A percentile compares a stretch with the other conserved stretches of the same genome.
These are phyloP conservation scores for Lipophrys pholis DNA, from an alignment of 2,113 vertebrate species.

Conservation along the genomic window DNA sequence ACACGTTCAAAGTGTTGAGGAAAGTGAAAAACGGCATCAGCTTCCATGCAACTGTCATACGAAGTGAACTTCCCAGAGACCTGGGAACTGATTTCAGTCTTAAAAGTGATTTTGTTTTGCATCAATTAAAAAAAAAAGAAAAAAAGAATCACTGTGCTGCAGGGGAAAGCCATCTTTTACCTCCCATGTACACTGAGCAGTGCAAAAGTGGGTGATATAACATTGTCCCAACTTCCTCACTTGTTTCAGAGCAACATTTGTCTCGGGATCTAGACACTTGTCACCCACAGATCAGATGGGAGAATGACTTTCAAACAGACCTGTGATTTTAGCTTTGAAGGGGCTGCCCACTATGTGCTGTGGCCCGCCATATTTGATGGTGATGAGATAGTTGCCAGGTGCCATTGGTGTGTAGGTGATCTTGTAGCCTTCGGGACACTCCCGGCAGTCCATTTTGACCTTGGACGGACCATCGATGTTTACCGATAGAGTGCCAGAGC, in stretches of 20 bases:
- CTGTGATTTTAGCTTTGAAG: conserved; percentile 97
- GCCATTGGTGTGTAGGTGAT: conserved; percentile 97
- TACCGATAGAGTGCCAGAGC: conserved; percentile 90
- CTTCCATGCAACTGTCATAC: conserved; percentile 21
- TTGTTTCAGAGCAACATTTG: conserved; percentile 51
- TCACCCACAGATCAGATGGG: conserved; percentile 62
- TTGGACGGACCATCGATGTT: conserved; percentile 97
- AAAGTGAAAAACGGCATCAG: conserved; percentile 24
- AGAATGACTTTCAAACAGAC: conserved; percentile 76
- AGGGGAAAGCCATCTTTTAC: conserved; percentile 34
- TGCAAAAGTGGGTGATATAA: conserved; percentile 38
- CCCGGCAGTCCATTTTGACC: conserved; percentile 95
- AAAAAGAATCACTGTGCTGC: not conserved
- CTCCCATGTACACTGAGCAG: conserved; percentile 28
- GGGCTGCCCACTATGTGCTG: conserved; percentile 97
- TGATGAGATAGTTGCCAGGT: conserved; percentile 96
- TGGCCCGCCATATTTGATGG: conserved; percentile 96
- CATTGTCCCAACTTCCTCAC: conserved; percentile 43
- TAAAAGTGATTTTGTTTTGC: conserved; percentile 1
- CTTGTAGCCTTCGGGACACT: conserved; percentile 92
- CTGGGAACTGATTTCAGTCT: conserved; percentile 15
- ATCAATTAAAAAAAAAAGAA: not conserved
- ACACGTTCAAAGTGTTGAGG: conserved; percentile 7
- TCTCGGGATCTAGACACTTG: conserved; percentile 55
- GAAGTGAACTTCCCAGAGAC: conserved; percentile 28